Evolutionary conservation across 2,888 invertebrate species (phyloP).

Genomic region (Andricus curvator): DNA sequence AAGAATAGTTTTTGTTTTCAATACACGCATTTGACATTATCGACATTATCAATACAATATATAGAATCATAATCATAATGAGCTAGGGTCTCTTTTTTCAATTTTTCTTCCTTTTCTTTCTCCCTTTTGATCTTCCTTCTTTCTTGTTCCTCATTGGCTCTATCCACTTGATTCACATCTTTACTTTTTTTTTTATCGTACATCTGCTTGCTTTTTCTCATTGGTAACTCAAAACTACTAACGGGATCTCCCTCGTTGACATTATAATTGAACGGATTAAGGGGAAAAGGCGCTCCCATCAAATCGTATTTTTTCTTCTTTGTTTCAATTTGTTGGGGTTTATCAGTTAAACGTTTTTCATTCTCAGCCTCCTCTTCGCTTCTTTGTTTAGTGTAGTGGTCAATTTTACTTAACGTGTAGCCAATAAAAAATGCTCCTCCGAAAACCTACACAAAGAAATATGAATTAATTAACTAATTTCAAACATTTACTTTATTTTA

Average conservation of each 20-base stretch:
- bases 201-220: slow-evolving; percentile 6
- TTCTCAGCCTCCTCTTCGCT: background rate
- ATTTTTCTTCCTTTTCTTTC: background rate
- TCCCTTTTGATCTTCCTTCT: background rate
- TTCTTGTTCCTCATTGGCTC: background rate
- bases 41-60: background rate
- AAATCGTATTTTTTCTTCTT: background rate
- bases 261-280: slow-evolving; percentile 8
- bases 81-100: background rate
- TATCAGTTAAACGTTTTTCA: background rate
- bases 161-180: background rate
- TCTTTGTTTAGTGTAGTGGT: background rate
- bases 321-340: background rate
- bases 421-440: slow-evolving; percentile 25
- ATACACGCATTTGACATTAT: too few species aligned
- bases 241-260: background rate
- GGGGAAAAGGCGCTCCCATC: background rate
- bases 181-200: background rate
- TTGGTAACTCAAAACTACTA: slow-evolving; percentile 15
- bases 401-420: slow-evolving; percentile 4
- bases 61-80: slow-evolving; percentile 28
- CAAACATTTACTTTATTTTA: too few species aligned
- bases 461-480: too few species aligned
- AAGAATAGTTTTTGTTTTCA: background rate
- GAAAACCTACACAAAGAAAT: slow-evolving; percentile 1